Percentiles rank a stretch among this genome's conserved stretches.
Conservation (phyloP, 2,888 invertebrate genomes). For the Coecobrya sp. region DNA sequence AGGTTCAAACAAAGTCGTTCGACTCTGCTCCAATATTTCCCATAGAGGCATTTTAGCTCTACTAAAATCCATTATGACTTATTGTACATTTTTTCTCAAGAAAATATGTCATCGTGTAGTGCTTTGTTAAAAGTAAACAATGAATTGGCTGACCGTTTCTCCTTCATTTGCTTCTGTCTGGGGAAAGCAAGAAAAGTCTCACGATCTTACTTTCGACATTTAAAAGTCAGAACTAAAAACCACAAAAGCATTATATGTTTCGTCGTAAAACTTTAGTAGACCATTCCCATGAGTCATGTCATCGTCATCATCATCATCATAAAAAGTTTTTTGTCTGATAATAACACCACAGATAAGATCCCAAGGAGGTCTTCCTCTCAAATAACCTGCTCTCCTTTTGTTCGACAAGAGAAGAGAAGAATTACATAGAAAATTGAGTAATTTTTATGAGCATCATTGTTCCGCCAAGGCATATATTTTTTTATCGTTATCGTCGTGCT, state of each 20-base stretch:
- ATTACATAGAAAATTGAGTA: constrained; percentile 59
- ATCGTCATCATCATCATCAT: neutral
- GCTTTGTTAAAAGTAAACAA: too few species aligned
- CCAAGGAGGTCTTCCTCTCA: constrained; percentile 56
- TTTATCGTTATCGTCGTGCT: neutral
- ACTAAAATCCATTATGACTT: too few species aligned
- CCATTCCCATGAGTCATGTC: constrained; percentile 48
- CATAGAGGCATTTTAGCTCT: neutral
- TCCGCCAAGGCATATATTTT: too few species aligned
- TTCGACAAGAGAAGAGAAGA: neutral
- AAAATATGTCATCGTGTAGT: too few species aligned
- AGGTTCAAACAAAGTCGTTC: too few species aligned
- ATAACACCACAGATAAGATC: constrained; percentile 24
- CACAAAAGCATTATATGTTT: constrained; percentile 6
- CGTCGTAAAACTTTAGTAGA: too few species aligned
- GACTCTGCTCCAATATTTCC: neutral
- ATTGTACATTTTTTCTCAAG: too few species aligned
- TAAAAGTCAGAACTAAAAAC: constrained; percentile 13
- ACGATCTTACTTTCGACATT: too few species aligned
- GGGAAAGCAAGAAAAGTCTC: too few species aligned
- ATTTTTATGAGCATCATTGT: constrained; percentile 39
- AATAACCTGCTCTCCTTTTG: constrained; percentile 25
- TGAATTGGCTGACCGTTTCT: too few species aligned
- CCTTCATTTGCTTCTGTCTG: too few species aligned
- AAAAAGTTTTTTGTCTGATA: neutral